phyloP scores from a whole-genome alignment of 1,140 invertebrate species.

The Lamellibrachia luymesi region DNA sequence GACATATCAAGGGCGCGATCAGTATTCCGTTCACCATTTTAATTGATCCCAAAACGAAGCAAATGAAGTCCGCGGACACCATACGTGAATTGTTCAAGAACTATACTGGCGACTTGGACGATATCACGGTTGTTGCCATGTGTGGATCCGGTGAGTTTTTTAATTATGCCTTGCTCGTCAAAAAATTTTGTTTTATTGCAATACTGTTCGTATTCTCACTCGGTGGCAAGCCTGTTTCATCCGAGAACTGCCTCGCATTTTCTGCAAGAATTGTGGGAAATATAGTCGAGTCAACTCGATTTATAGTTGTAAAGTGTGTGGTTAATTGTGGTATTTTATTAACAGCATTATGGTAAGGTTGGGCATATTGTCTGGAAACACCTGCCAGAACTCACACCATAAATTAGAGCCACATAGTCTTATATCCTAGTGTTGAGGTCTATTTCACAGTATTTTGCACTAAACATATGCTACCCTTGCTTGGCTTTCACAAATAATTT shows the following conservation, averaged over 20 bases:
- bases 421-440: too few relatives aligned
- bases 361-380: not conserved
- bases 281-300: not conserved
- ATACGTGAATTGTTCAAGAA: constrained; percentile 37
- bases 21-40: constrained; percentile 42
- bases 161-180: not conserved
- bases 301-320: too few relatives aligned
- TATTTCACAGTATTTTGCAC: too few relatives aligned
- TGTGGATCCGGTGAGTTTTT: constrained; percentile 48
- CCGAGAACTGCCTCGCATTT: not conserved
- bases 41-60: constrained; percentile 36
- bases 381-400: not conserved
- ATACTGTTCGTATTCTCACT: not conserved
- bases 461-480: too few relatives aligned
- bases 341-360: not conserved
- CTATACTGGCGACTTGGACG: constrained; percentile 35
- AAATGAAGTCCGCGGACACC: constrained; percentile 35
- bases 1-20: constrained; percentile 40
- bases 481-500: too few relatives aligned
- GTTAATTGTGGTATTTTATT: not conserved
- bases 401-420: too few relatives aligned
- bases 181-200: not conserved
- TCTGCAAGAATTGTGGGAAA: not conserved
- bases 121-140: constrained; percentile 35
- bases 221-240: not conserved